Evolutionary conservation across 2,113 vertebrate species (phyloP).

Genomic region (Polyodon spathula): DNA sequence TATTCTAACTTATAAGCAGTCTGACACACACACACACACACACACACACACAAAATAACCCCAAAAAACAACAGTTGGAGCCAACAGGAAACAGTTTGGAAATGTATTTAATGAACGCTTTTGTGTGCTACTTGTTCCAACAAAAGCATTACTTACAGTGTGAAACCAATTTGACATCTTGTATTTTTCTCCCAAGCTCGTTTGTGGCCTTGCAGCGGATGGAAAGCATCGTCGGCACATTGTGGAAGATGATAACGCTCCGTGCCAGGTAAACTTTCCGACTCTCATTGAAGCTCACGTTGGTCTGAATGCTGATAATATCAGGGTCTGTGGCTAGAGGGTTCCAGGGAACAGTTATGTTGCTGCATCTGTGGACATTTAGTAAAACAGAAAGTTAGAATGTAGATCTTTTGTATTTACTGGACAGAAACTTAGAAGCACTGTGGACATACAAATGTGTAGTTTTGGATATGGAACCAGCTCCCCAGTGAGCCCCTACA

Average conservation of each 20-base stretch:
- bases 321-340: conserved; percentile 37
- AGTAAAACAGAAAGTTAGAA: no score
- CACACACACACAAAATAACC: no score
- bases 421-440: no score
- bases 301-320: conserved; percentile 58
- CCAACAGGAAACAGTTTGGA: not conserved
- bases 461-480: no score
- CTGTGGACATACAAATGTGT: no score
- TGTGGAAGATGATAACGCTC: conserved; percentile 72
- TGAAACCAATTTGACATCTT: conserved; percentile 80
- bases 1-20: not conserved
- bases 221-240: conserved; percentile 63
- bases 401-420: not conserved
- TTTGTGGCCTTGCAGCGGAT: conserved; percentile 75
- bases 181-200: conserved; percentile 42
- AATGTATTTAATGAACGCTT: not conserved
- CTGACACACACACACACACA: no score
- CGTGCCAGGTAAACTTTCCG: conserved; percentile 62
- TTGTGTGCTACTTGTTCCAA: not conserved
- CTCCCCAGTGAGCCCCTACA: no score
- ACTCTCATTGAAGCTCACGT: conserved; percentile 50
- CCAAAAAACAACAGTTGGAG: no score
- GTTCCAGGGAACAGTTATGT: conserved; percentile 45
- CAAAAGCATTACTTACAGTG: conserved; percentile 64
- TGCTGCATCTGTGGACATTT: conserved; percentile 45